Evolutionary conservation across 2,113 vertebrate species (phyloP), one percentile per base, ranked within the genome.

Genomic region (Acrocephalus arundinaceus): DNA sequence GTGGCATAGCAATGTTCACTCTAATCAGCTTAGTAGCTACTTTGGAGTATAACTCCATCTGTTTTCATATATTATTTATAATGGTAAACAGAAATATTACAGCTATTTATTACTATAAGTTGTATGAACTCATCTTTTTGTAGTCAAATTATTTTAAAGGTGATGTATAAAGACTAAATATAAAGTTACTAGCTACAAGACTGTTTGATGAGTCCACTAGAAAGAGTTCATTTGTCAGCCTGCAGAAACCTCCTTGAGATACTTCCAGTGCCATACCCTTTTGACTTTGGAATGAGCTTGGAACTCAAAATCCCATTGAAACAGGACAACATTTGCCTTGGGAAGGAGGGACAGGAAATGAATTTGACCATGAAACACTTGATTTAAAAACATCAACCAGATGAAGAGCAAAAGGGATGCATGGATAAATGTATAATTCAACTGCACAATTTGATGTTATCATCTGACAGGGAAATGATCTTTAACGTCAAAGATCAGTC

Each of bases 401-500:
- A 90, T 59, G 77, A 97, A 76, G 37, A 59, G 63, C 81, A 94
- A 65, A 77, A 70, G 35, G 25, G 35, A 62, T 70, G 15, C 27
- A 48, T 39, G 62, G 33, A 81, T 70, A 76, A 72, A 96, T 72
- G 22, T 59, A 62, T 68, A 88, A 85, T 88, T 93, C 67, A 79
- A 65, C 55, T 77, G n/a, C 35, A 84, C 11, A 77, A 86, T 73
- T 96, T 96, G 72, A 94, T 90, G 63, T 67, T 94, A 63, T 94
- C 63, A 82, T 91, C 55, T 87, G 66, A 93, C 63, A 91, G 74
- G 37, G 51, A 92, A 93, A 71, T 83, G 61, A 89, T 93, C 95
- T 94, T 91, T 92, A 90, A 93, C 23, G 2, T 73, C 59, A 81
- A 92, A 90, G 78, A 95, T 89, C 86, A 95, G 87, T 66, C 88